These are phyloP conservation scores for Rhabdophis nuchalis DNA, from an alignment of 2,797 vertebrate genomes.

Conservation along the genomic window DNA sequence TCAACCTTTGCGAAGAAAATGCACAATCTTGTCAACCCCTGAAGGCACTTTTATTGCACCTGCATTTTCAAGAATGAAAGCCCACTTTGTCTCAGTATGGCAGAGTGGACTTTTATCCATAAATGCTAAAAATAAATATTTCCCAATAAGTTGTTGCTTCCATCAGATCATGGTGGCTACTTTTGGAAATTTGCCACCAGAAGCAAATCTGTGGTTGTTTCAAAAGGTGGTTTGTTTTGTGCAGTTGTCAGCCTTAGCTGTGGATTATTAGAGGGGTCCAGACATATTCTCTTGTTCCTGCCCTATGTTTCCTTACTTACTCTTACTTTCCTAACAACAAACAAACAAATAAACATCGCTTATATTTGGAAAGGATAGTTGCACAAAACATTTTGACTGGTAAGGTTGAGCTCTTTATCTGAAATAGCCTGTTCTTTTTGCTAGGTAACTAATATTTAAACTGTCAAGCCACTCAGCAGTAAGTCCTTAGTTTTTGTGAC, in stretches of 20 bases:
- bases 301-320: background rate
- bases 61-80: background rate
- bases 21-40: background rate
- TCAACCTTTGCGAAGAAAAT: background rate
- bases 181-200: background rate
- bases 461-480: background rate
- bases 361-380: background rate
- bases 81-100: background rate
- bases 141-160: background rate
- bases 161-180: background rate
- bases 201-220: background rate
- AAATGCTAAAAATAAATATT: background rate
- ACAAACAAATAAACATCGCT: background rate
- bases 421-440: background rate
- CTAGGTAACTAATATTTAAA: background rate
- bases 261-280: background rate
- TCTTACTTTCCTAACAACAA: background rate
- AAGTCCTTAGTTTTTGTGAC: background rate
- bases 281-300: no score
- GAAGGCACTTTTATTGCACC: no score
- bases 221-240: background rate
- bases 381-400: background rate
- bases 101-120: background rate
- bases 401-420: background rate
- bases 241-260: background rate